Conservation (phyloP, 2,888 invertebrate species). For the Ferdinandea cuprea region DNA sequence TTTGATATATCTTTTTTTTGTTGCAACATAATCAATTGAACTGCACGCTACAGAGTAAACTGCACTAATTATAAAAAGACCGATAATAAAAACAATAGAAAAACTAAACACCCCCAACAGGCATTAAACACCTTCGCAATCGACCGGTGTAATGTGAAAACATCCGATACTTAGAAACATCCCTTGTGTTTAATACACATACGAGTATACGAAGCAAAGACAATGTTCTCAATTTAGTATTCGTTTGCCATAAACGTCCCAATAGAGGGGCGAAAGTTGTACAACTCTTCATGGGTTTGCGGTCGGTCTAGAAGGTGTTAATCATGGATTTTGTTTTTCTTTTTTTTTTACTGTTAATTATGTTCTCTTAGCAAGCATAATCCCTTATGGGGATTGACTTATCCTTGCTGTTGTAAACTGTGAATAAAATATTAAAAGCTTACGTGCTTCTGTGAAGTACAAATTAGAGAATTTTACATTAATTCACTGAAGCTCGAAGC, state of each 20-base stretch:
- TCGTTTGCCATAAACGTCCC: slow-evolving; percentile 14
- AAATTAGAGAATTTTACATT: too few species aligned
- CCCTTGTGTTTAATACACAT: not conserved
- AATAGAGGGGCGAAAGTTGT: slow-evolving; percentile 21
- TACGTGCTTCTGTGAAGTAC: too few species aligned
- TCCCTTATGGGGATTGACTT: not conserved
- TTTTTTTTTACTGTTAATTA: too few species aligned
- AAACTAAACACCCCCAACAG: not conserved
- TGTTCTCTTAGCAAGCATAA: not conserved
- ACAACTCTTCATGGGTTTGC: slow-evolving; percentile 17
- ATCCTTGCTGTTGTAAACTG: too few species aligned
- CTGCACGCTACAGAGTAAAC: not conserved
- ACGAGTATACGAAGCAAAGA: not conserved
- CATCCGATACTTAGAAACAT: not conserved
- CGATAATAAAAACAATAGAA: not conserved
- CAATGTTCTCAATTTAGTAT: slow-evolving; percentile 10
- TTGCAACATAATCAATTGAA: not conserved
- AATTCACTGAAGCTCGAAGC: too few species aligned
- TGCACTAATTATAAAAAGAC: slow-evolving; percentile 45
- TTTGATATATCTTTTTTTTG: not conserved
- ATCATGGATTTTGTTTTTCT: not conserved
- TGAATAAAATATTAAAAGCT: too few species aligned
- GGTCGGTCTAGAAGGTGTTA: slow-evolving; percentile 14
- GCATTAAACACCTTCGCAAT: slow-evolving; percentile 15
- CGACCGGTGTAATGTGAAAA: slow-evolving; percentile 23